Evolutionary conservation across 2,113 vertebrate species (phyloP).

Genomic region (Elachura formosa): DNA sequence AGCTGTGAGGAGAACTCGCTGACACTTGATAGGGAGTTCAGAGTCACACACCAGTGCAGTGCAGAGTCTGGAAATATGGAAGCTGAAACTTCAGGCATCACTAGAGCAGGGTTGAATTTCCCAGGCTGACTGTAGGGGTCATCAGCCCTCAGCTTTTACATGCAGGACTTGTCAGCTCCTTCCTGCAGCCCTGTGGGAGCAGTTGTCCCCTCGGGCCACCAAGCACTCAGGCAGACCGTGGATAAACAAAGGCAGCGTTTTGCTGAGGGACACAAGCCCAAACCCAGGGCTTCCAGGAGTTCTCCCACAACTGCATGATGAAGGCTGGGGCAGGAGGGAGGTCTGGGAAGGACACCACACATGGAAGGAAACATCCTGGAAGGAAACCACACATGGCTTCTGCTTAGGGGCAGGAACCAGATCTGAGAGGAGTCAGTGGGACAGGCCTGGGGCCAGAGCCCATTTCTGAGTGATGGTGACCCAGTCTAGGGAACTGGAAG

Average conservation of each 20-base stretch:
- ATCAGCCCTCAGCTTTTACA: conserved; percentile 41
- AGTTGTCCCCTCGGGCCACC: not conserved
- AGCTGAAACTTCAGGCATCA: too few species aligned
- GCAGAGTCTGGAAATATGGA: too few species aligned
- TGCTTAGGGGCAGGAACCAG: not conserved
- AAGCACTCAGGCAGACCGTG: not conserved
- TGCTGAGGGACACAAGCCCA: not conserved
- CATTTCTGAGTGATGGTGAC: not conserved
- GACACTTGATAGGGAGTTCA: too few species aligned
- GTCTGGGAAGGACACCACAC: not conserved
- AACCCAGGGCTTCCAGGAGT: not conserved
- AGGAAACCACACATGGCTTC: not conserved
- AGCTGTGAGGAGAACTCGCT: too few species aligned
- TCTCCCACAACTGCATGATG: not conserved
- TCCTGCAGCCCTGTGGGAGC: not conserved
- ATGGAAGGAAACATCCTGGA: not conserved
- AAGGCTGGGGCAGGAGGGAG: not conserved
- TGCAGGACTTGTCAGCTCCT: not conserved
- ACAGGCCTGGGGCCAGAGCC: not conserved
- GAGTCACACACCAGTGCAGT: too few species aligned
- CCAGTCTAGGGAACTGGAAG: fast-evolving
- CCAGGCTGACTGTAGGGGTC: conserved; percentile 46
- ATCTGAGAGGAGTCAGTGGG: not conserved
- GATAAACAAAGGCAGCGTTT: not conserved
- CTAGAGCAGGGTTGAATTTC: not conserved